These are phyloP conservation scores for Pteronotus mesoamericanus DNA, from an alignment of 2,797 vertebrate species.

Conservation along the genomic window DNA sequence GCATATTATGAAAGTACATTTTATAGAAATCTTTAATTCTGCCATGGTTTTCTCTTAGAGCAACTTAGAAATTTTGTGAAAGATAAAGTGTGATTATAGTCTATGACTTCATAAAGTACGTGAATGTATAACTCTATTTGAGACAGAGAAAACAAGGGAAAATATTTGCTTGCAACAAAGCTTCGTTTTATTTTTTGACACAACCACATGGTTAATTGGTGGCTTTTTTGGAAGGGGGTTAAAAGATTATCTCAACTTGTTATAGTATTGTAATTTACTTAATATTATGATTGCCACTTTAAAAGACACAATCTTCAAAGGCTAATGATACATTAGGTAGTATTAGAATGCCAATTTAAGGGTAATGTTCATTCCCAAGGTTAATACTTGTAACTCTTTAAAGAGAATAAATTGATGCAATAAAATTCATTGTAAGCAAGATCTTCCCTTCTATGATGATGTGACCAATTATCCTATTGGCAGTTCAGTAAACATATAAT, in stretches of 20 bases:
- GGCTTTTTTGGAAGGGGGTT: background rate
- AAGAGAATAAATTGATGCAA: slow-evolving; percentile 18
- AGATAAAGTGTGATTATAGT: background rate
- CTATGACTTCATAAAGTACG: background rate
- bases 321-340: background rate
- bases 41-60: background rate
- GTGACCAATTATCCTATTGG: background rate
- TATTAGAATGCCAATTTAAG: background rate
- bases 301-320: background rate
- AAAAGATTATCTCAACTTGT: background rate
- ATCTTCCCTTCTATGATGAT: background rate
- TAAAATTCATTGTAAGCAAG: background rate
- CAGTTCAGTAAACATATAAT: background rate
- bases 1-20: background rate
- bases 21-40: background rate
- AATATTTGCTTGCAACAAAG: background rate
- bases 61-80: background rate
- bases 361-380: slow-evolving; percentile 17
- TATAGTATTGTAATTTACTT: background rate
- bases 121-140: background rate
- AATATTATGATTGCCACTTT: slow-evolving; percentile 5
- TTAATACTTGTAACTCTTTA: slow-evolving; percentile 53
- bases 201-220: background rate
- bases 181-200: background rate
- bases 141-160: background rate